phyloP scores from a whole-genome alignment of 2,113 vertebrate species.

The Ceyx cyanopectus region DNA sequence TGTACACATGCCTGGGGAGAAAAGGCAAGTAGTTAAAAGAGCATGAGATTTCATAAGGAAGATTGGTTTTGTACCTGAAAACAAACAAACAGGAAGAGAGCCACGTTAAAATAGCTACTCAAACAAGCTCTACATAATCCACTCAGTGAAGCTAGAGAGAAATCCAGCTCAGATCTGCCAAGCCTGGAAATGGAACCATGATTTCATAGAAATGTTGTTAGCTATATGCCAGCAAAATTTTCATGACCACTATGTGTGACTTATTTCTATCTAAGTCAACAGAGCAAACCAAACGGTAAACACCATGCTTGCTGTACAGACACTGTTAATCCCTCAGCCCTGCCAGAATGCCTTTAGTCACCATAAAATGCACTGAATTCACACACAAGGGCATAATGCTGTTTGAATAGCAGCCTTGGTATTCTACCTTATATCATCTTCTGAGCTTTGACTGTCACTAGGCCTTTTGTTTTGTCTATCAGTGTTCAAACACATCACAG shows the following conservation, averaged over 20 bases:
- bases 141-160: not conserved
- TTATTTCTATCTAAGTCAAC: not conserved
- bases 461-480: not conserved
- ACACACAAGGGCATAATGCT: not conserved
- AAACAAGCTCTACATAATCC: not conserved
- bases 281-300: not conserved
- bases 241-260: not conserved
- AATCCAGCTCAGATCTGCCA: not conserved
- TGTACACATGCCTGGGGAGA: conserved; percentile 79
- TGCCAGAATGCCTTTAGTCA: not conserved
- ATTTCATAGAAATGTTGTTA: not conserved
- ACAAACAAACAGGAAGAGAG: not conserved
- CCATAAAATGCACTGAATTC: not conserved
- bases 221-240: not conserved
- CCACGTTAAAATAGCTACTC: not conserved
- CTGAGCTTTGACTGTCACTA: not conserved
- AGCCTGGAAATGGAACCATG: not conserved
- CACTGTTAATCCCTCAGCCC: not conserved
- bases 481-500: not conserved
- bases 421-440: not conserved
- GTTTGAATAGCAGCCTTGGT: not conserved
- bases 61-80: not conserved
- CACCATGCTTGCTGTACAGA: not conserved
- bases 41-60: not conserved
- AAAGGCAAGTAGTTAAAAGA: not conserved